Evolutionary conservation across 2,797 vertebrate genomes (phyloP).

Genomic region (Pelodytes ibericus): DNA sequence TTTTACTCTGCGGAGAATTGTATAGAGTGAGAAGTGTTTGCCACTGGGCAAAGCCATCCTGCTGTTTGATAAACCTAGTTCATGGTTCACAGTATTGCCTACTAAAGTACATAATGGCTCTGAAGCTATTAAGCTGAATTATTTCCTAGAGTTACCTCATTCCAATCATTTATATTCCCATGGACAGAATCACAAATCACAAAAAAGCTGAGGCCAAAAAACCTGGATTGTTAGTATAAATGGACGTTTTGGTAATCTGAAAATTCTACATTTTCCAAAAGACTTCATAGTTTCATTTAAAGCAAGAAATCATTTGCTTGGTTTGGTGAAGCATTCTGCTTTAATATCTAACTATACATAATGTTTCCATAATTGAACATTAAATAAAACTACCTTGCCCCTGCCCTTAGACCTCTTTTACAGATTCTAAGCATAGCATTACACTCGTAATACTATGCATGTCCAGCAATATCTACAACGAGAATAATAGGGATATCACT

Average conservation of each 20-base stretch:
- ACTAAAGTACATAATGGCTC: slow-evolving; percentile 45
- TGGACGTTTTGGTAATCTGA: background rate
- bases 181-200: slow-evolving; percentile 18
- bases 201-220: slow-evolving; percentile 3
- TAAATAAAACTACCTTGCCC: no score
- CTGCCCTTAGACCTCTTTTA: no score
- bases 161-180: slow-evolving; percentile 42
- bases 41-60: slow-evolving; percentile 41
- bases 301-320: no score
- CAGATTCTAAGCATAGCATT: no score
- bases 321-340: no score
- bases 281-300: no score
- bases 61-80: slow-evolving; percentile 54
- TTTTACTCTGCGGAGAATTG: slow-evolving; percentile 37
- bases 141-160: slow-evolving; percentile 38
- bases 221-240: background rate
- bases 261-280: no score
- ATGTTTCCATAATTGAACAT: no score
- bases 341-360: no score
- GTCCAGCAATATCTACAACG: no score
- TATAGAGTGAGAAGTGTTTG: slow-evolving; percentile 45
- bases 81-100: slow-evolving; percentile 43
- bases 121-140: slow-evolving; percentile 44
- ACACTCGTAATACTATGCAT: no score
- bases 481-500: no score